Percentiles rank a stretch among this genome's conserved stretches.
phyloP scores from a whole-genome alignment of 1,140 invertebrate species.

The Drosophila insularis region DNA sequence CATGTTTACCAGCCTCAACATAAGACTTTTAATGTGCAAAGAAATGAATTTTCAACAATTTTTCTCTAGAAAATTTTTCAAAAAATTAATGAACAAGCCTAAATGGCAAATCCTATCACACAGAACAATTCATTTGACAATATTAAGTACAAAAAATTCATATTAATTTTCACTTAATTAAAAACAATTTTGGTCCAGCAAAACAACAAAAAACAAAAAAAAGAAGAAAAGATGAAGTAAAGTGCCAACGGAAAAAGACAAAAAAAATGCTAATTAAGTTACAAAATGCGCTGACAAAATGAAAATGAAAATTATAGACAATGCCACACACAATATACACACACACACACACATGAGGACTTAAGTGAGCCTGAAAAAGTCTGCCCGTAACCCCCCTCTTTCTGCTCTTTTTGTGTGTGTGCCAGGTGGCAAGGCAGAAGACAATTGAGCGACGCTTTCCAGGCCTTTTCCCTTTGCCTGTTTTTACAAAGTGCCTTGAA shows the following conservation, averaged over 20 bases:
- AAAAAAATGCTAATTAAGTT: conserved; percentile 71
- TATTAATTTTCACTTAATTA: conserved; percentile 63
- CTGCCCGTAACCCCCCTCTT: conserved; percentile 14
- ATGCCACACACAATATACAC: conserved; percentile 32
- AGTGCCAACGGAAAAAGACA: conserved; percentile 11
- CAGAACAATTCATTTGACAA: not conserved
- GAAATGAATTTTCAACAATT: not conserved
- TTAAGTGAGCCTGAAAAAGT: conserved; percentile 51
- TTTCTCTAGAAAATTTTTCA: not conserved
- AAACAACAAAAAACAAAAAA: conserved; percentile 27
- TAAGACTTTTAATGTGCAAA: conserved; percentile 16
- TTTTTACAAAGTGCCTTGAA: conserved; percentile 32
- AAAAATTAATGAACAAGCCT: not conserved
- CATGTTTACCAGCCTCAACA: conserved; percentile 63
- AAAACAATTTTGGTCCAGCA: conserved; percentile 12
- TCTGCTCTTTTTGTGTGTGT: conserved; percentile 21
- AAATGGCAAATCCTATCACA: not conserved
- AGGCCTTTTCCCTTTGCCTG: conserved; percentile 4
- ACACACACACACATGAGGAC: conserved; percentile 14
- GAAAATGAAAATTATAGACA: conserved; percentile 69
- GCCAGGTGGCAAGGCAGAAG: conserved; percentile 56
- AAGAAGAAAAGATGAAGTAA: conserved; percentile 19
- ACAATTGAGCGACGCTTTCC: conserved; percentile 39
- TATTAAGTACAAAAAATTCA: conserved; percentile 1
- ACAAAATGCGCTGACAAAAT: conserved; percentile 70